These are phyloP conservation scores for Aelia acuminata DNA, from an alignment of 2,888 invertebrate species.

Conservation along the genomic window DNA sequence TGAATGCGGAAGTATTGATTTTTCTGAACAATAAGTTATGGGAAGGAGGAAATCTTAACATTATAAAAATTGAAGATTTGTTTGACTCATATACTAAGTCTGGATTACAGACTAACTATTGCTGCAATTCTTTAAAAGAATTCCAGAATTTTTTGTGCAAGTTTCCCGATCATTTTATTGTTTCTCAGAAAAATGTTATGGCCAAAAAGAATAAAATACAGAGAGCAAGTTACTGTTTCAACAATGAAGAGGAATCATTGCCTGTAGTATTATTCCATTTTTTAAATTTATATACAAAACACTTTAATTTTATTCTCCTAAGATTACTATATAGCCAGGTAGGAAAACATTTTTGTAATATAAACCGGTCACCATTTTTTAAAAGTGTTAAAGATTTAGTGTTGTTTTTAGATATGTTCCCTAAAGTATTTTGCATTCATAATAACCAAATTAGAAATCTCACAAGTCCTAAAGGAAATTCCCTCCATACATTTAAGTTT, in stretches of 20 bases:
- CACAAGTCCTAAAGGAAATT: background rate
- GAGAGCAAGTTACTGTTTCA: background rate
- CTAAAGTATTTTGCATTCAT: background rate
- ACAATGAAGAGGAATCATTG: background rate
- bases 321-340: background rate
- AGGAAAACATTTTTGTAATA: conserved; percentile 19
- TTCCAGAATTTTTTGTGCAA: background rate
- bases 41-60: background rate
- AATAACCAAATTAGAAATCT: background rate
- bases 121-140: background rate
- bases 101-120: background rate
- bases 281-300: conserved; percentile 9
- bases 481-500: background rate
- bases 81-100: background rate
- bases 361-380: background rate
- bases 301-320: background rate
- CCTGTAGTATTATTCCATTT: background rate
- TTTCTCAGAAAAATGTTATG: background rate
- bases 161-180: background rate
- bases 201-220: conserved; percentile 5
- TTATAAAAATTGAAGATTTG: background rate
- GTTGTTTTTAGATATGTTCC: conserved; percentile 38
- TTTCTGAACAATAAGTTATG: conserved; percentile 25
- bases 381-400: background rate
- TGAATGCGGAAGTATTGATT: background rate